Conservation (phyloP, 2,888 invertebrate species). For the Petrolisthes manimaculis region DNA sequence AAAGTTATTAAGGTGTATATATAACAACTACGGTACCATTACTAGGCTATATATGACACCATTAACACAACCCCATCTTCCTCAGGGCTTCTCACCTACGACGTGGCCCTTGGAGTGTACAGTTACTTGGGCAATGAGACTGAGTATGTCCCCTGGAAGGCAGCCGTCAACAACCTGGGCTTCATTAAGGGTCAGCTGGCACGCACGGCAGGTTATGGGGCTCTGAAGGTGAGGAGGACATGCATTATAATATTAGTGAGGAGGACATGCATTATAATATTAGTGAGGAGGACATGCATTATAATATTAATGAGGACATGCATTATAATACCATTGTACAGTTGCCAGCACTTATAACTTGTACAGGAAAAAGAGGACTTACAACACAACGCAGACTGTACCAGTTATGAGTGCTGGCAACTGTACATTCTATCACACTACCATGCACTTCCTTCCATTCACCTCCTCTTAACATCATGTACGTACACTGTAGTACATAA, state of each 20-base stretch:
- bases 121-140: conserved; percentile 83
- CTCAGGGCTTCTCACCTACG: conserved; percentile 77
- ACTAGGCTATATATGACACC: neutral
- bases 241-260: conserved; percentile 69
- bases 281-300: conserved; percentile 69
- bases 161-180: conserved; percentile 82
- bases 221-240: conserved; percentile 74
- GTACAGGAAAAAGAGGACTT: too few relatives aligned
- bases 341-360: too few relatives aligned
- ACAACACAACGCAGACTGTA: too few relatives aligned
- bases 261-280: too few relatives aligned
- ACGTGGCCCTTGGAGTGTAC: conserved; percentile 83
- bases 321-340: too few relatives aligned
- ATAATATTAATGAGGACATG: too few relatives aligned
- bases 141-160: conserved; percentile 89
- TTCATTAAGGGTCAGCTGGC: conserved; percentile 86
- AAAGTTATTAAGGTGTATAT: too few relatives aligned
- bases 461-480: too few relatives aligned
- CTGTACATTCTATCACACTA: too few relatives aligned
- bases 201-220: conserved; percentile 79
- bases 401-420: too few relatives aligned
- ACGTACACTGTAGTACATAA: too few relatives aligned
- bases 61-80: neutral
- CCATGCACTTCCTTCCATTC: too few relatives aligned
- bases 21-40: neutral